Evolutionary conservation across 2,888 invertebrate genomes (phyloP), one percentile per base, ranked within the genome.

Genomic region (Pyrochroa serraticornis): DNA sequence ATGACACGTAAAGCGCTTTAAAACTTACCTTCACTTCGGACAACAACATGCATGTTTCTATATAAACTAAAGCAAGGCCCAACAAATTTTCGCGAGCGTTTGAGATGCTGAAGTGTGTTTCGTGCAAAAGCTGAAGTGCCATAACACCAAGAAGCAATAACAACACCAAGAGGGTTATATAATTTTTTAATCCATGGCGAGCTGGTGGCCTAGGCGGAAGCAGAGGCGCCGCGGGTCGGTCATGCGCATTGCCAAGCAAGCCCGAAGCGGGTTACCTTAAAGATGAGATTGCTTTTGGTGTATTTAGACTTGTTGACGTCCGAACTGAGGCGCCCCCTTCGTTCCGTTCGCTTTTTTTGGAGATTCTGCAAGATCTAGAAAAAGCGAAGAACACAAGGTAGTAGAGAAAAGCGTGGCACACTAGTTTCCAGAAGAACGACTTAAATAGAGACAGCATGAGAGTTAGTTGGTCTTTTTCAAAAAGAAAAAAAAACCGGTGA

Each of bases 341-440:
- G 89, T 90, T 93, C 93, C 87, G 93, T 93, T 90, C 93, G 92
- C 90, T 94, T 95, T 93, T 94, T 93, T 92, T 94, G 93, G 86
- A 94, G 93, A 90, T 93, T 94, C 93, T 94, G 94, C 91, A 93
- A 93, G 91, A 94, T 94, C 93, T 94, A 93, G 91, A 93, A 92
- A 89, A 90, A 89, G 89, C 89, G 89, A 89, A 89, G 89, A 89
- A 89, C 88, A 88, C 88, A 88, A 88, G 87, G 87, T 88, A 89
- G 88, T 88, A 88, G 86, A 86, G 84, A 84, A 84, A 80, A 78
- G 78, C 78, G 74, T 74, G 73, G 74, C 76, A 72, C 75, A 73
- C 73, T 73, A 71, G 69, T 68, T 71, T 74, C 77, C 77, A 75
- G 76, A 76, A 77, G 77, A 77, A 76, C 77, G 77, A 74, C 66